Evolutionary conservation across 2,888 invertebrate species (phyloP).

Genomic region (Meteorus cinctellus): DNA sequence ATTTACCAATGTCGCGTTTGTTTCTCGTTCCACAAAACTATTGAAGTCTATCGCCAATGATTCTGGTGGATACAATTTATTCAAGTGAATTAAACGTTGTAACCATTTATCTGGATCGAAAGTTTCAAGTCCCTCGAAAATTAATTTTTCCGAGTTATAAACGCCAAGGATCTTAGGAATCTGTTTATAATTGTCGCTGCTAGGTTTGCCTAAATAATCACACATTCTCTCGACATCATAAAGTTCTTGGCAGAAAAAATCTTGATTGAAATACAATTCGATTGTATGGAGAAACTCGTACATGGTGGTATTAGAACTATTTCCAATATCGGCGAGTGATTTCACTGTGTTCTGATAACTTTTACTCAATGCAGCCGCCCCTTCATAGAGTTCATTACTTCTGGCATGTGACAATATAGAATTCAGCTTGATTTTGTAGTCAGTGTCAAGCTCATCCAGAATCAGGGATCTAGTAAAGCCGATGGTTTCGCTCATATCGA

Average conservation of each 20-base stretch:
- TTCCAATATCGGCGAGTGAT: background rate
- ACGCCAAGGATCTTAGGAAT: too few relatives aligned
- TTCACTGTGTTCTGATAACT: background rate
- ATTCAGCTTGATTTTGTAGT: background rate
- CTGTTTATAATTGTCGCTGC: background rate
- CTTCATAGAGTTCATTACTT: background rate
- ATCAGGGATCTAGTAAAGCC: background rate
- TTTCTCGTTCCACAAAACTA: background rate
- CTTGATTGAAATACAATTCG: background rate
- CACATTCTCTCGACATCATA: background rate
- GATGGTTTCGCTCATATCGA: background rate
- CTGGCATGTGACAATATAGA: background rate
- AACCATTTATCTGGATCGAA: conserved; percentile 2
- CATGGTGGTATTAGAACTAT: background rate
- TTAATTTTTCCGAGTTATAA: too few relatives aligned
- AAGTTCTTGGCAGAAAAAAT: background rate
- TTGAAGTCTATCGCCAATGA: background rate
- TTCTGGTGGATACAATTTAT: background rate
- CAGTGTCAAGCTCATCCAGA: background rate
- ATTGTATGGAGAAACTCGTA: background rate
- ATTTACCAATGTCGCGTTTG: background rate
- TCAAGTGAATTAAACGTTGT: background rate
- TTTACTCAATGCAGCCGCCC: background rate
- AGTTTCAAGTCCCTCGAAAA: background rate
- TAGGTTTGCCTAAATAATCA: background rate